Percentiles rank a stretch among this genome's conserved stretches.
Conservation (phyloP, 2,797 vertebrate species). For the Calcarius lapponicus region DNA sequence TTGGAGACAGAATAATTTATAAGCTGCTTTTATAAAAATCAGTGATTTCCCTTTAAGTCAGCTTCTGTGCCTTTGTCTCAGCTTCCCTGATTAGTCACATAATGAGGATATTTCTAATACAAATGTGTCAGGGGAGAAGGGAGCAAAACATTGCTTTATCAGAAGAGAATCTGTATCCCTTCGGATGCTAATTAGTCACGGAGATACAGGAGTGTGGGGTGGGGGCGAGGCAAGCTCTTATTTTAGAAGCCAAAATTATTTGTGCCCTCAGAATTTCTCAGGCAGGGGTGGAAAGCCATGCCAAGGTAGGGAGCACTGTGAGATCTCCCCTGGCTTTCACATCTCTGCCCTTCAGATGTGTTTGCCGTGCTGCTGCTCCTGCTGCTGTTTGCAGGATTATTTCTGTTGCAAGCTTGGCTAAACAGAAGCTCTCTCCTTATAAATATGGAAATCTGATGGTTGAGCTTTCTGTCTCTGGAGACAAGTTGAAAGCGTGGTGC, state of each 20-base stretch:
- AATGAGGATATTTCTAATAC: conserved; percentile 53
- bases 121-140: conserved; percentile 10
- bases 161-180: conserved; percentile 29
- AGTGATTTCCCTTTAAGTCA: neutral
- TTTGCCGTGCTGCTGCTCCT: neutral
- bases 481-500: neutral
- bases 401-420: conserved; percentile 27
- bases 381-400: neutral
- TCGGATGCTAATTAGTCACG: neutral
- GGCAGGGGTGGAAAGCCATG: neutral
- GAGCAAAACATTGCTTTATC: neutral
- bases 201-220: neutral
- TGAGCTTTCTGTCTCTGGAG: neutral
- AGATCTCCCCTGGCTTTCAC: neutral
- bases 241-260: neutral
- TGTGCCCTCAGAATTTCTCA: neutral
- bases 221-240: neutral
- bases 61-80: neutral
- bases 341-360: neutral
- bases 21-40: neutral
- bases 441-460: conserved; percentile 49
- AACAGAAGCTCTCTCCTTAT: conserved; percentile 44
- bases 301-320: neutral
- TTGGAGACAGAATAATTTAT: neutral
- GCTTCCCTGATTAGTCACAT: conserved; percentile 32